phyloP scores from a whole-genome alignment of 2,113 vertebrate genomes.

The Mesitornis unicolor region DNA sequence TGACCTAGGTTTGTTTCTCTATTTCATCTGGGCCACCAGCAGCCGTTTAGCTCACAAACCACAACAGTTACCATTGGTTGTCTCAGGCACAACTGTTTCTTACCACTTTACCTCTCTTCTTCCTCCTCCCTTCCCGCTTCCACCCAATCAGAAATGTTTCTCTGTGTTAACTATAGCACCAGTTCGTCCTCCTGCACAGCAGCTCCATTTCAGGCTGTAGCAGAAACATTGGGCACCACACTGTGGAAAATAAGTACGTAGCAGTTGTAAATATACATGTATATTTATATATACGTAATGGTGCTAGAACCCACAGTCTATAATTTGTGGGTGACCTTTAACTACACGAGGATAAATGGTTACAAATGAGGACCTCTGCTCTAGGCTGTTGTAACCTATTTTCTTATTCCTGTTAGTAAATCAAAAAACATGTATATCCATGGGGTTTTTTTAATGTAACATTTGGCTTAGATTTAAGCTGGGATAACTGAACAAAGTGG shows the following conservation, averaged over 20 bases:
- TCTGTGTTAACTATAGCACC: not conserved
- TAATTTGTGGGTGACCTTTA: constrained; percentile 66
- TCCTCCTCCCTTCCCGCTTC: not conserved
- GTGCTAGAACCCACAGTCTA: constrained; percentile 16
- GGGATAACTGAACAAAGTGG: constrained; percentile 41
- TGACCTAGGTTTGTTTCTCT: not conserved
- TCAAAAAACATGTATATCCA: constrained; percentile 31
- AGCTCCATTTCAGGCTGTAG: not conserved
- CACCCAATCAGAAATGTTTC: not conserved
- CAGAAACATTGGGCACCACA: constrained; percentile 31
- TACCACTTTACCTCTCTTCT: not conserved
- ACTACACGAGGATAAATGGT: constrained; percentile 15
- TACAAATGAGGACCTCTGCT: constrained; percentile 37
- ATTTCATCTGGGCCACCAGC: not conserved
- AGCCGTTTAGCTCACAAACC: not conserved
- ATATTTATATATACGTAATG: not conserved
- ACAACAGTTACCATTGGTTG: not conserved
- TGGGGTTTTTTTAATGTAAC: constrained; percentile 6
- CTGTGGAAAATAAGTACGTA: constrained; percentile 34
- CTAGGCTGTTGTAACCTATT: constrained; percentile 25
- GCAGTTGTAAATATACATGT: not conserved
- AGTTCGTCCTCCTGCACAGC: not conserved
- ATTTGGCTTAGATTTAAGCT: constrained; percentile 68
- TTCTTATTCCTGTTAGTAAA: constrained; percentile 48
- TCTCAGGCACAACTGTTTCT: not conserved